Percentiles rank a stretch among this genome's conserved stretches.
Conservation (phyloP, 2,797 vertebrate species). For the Amblyraja radiata region DNA sequence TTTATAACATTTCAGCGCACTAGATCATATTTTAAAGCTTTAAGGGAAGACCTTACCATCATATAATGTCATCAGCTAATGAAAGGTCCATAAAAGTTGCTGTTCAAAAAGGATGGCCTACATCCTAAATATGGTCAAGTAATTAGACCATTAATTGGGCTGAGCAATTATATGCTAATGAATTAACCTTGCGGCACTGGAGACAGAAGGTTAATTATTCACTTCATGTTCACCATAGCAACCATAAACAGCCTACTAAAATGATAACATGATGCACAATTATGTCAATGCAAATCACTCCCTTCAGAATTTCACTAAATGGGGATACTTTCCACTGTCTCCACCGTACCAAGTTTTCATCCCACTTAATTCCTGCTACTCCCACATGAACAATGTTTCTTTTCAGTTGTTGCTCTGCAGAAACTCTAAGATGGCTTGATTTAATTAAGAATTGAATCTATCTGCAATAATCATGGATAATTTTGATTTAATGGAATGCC, state of each 20-base stretch:
- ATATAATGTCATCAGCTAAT: too few species aligned
- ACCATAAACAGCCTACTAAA: neutral
- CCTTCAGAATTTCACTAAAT: neutral
- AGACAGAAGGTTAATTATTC: too few species aligned
- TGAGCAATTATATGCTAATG: too few species aligned
- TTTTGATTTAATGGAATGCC: neutral
- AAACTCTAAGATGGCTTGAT: neutral
- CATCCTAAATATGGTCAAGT: too few species aligned
- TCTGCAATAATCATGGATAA: neutral
- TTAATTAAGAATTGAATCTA: neutral
- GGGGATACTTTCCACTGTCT: neutral
- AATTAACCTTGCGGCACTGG: too few species aligned
- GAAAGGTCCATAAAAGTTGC: too few species aligned
- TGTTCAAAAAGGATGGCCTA: too few species aligned
- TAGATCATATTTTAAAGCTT: too few species aligned
- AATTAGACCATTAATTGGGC: too few species aligned
- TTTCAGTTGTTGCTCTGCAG: neutral
- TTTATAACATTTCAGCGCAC: too few species aligned
- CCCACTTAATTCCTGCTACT: neutral
- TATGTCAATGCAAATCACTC: neutral
- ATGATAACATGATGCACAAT: neutral
- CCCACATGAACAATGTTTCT: neutral
- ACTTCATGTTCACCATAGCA: too few species aligned
- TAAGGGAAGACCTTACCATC: too few species aligned
- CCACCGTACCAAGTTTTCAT: neutral